These are phyloP conservation scores for Hydractinia echinata DNA, from an alignment of 30 jellyfish, hydroid and myxozoan species.

Conservation along the genomic window DNA sequence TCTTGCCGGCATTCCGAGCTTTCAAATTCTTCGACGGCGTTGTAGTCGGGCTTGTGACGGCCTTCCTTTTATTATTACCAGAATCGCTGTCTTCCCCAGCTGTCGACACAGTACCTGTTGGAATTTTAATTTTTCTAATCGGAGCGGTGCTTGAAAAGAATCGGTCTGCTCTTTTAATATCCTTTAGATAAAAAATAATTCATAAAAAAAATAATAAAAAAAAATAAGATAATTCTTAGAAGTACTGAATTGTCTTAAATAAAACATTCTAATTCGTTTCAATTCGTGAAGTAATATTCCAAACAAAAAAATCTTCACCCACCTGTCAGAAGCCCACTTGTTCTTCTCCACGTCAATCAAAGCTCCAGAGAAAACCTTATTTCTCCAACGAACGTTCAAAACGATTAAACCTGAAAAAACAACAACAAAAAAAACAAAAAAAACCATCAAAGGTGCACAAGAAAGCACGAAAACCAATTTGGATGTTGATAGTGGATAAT, in stretches of 20 bases:
- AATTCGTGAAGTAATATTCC: not conserved
- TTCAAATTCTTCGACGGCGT: not conserved
- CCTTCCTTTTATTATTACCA: conserved; percentile 18
- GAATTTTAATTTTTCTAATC: conserved; percentile 16
- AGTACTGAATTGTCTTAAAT: not conserved
- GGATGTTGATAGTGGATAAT: too few species aligned
- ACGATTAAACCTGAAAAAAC: conserved; percentile 71
- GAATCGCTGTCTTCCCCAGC: conserved; percentile 21
- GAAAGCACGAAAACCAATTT: not conserved
- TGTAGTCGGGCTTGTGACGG: conserved; percentile 30
- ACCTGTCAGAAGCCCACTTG: conserved; percentile 94
- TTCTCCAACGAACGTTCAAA: conserved; percentile 92
- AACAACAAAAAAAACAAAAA: too few species aligned
- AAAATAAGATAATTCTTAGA: not conserved
- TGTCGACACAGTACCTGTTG: conserved; percentile 12
- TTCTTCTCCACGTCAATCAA: conserved; percentile 86
- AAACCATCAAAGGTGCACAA: not conserved
- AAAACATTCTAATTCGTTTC: not conserved
- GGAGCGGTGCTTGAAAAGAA: conserved; percentile 30
- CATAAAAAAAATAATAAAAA: too few species aligned
- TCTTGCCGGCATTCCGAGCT: conserved; percentile 11
- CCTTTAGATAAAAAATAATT: too few species aligned
- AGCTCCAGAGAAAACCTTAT: conserved; percentile 92
- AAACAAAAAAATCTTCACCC: not conserved
- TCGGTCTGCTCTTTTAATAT: too few species aligned